phyloP scores from a whole-genome alignment of 2,888 invertebrate species.

The Harpalus rufipes region DNA sequence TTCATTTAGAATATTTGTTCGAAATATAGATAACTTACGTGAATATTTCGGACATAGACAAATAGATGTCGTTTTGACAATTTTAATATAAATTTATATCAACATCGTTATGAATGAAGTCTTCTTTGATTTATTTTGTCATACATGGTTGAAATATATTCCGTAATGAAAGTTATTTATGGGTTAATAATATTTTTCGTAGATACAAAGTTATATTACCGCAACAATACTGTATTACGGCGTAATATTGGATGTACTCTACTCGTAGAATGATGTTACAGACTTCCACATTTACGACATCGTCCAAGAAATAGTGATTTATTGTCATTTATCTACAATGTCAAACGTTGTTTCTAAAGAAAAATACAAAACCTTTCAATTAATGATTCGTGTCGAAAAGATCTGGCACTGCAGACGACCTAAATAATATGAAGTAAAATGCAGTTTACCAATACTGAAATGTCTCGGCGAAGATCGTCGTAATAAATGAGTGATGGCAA shows the following conservation, averaged over 20 bases:
- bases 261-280: neutral
- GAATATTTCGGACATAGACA: too few relatives aligned
- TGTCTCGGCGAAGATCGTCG: neutral
- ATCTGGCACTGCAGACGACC: conserved; percentile 4
- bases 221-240: neutral
- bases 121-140: neutral
- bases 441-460: conserved; percentile 18
- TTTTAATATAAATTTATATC: too few relatives aligned
- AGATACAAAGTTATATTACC: neutral
- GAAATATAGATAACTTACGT: too few relatives aligned
- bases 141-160: neutral
- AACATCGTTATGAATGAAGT: neutral
- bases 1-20: too few relatives aligned
- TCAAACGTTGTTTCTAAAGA: neutral
- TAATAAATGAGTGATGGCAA: conserved; percentile 22
- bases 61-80: too few relatives aligned
- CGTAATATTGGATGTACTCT: neutral
- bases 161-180: neutral
- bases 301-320: neutral
- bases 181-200: neutral
- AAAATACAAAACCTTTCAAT: neutral
- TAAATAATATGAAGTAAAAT: conserved; percentile 25
- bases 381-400: neutral
- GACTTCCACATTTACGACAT: neutral
- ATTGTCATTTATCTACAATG: neutral